Evolutionary conservation across 2,113 vertebrate species (phyloP), one percentile per base, ranked within the genome.

Genomic region (Psammodynastes pulverulentus): DNA sequence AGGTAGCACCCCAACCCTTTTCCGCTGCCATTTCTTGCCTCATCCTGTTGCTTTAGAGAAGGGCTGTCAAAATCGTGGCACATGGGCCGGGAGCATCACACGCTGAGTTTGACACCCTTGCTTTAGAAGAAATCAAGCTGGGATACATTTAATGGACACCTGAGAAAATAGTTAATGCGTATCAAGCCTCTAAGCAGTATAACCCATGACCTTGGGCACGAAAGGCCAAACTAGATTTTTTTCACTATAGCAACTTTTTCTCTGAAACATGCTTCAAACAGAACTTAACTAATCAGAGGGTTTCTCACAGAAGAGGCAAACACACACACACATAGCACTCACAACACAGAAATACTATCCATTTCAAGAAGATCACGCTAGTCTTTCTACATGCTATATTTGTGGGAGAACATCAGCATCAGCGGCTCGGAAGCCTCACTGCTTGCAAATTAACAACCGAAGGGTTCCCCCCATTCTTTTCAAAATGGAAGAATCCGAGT

Each of bases 401-500:
- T 39, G 72, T n/a, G 72, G 17, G 34, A n/a, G 72, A 79, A 79
- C 72, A 43, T 43, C 34, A 43, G 17, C 72, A 79, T 9, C 72
- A 79, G 8, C 21, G 46, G 46, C 29, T 15, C 29, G 34, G 84
- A 54, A 90, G 5, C 79, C 87, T 29, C 9, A 26, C 46, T 29
- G 3, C 24, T 72, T 5, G 39, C 48, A 12, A 84, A 86, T n/a
- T 34, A 48, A 48, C 53, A 48, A 21, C 12, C 9, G 29, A 23
- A 86, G 45, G 53, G 34, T 86, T 43, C 34, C n/a, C n/a, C 53
- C 10, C 26, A 51, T 17, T n/a, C 15, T 34, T 51, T 49, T 87
- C 29, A 29, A 43, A 34, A 46, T 3, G 3, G 21, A n/a, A 88
- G 90, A 90, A 95, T 92, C 94, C 54, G 88, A 97, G 97, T 96